Evolutionary conservation across 2,888 invertebrate species (phyloP), one percentile per base, ranked within the genome.

Genomic region (Himalopsyche anomala): DNA sequence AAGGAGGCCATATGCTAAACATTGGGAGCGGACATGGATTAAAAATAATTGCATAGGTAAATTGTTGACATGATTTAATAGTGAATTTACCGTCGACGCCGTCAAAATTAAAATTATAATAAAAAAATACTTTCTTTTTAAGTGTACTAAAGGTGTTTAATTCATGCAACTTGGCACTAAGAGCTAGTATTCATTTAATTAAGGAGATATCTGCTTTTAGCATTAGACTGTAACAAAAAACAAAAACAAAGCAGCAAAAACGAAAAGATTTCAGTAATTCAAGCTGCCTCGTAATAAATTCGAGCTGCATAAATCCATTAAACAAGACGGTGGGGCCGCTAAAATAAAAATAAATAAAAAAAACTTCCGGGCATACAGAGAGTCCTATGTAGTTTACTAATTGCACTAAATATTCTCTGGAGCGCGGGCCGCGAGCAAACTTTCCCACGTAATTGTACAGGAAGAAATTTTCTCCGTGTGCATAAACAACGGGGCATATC

Each of bases 221-320:
- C 62, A 62, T 62, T 19, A 62, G 19, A 62, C 19, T 62, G 62
- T 62, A 19, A 51, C 3, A 8, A 62, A 62, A 56, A 56, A 56
- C 56, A 56, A 62, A 62, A 62, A 19, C n/a, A 62, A 62, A 62
- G n/a, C n/a, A 19, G 28, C 28, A 62, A 19, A 19, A 62, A 19
- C 51, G 62, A n/a, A 28, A 62, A 62, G 62, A 62, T 62, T 62
- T 62, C n/a, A 28, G 62, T 62, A 62, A 62, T 62, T 62, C 62
- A 62, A 19, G 62, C 62, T 28, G 19, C n/a, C 62, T 19, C 62
- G 19, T 62, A 62, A 62, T 62, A 62, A 62, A 62, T 62, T 62
- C 62, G 11, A 62, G 62, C 62, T 62, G 62, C 62, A 62, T 62
- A 62, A 62, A 62, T 62, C 62, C 62, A 62, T 62, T 62, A 62